phyloP scores from a whole-genome alignment of 2,888 invertebrate genomes.

The Bombyx huttoni region DNA sequence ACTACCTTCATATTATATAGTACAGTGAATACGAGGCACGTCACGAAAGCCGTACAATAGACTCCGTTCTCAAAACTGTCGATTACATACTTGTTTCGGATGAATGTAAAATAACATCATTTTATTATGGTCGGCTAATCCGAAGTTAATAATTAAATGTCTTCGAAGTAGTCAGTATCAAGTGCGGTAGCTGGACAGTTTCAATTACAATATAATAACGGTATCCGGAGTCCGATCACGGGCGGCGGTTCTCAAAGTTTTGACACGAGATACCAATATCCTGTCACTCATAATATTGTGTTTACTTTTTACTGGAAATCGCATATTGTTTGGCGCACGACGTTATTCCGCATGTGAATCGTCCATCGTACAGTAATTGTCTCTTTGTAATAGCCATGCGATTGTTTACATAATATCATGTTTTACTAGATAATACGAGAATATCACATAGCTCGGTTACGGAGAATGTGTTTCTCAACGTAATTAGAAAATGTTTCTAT shows the following conservation, averaged over 20 bases:
- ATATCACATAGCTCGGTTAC: conserved; percentile 6
- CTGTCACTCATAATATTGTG: conserved; percentile 51
- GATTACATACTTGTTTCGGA: too few species aligned
- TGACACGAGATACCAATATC: conserved; percentile 62
- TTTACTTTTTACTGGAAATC: conserved; percentile 59
- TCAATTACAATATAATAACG: conserved; percentile 4
- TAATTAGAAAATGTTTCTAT: too few species aligned
- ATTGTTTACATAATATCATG: conserved; percentile 4
- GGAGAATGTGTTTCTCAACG: not conserved
- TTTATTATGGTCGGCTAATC: too few species aligned
- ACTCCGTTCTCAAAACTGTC: too few species aligned
- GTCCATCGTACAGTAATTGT: conserved; percentile 1
- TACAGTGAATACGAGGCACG: too few species aligned
- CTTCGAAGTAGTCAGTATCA: not conserved
- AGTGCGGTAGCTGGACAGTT: not conserved
- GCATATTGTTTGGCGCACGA: conserved; percentile 28
- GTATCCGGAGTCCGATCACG: conserved; percentile 10
- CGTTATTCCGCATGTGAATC: conserved; percentile 18
- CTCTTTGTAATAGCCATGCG: conserved; percentile 7
- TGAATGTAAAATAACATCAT: too few species aligned
- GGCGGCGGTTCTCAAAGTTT: conserved; percentile 49
- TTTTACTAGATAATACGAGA: not conserved
- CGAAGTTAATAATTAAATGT: not conserved
- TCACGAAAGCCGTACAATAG: too few species aligned
- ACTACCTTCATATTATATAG: too few species aligned